Evolutionary conservation across 1,140 invertebrate species (phyloP).

Genomic region (Macrobrachium nipponense): DNA sequence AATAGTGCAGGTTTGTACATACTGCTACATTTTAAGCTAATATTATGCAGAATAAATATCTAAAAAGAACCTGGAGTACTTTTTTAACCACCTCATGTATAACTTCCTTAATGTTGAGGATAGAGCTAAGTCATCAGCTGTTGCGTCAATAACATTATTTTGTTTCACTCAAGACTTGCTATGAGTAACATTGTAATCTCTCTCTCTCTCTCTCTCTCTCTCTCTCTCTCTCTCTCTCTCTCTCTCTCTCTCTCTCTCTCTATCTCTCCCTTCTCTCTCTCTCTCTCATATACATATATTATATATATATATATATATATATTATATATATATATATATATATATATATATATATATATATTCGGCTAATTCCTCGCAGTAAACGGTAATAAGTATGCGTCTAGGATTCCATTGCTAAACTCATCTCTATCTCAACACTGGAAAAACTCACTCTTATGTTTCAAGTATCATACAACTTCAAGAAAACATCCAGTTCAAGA

Average conservation of each 20-base stretch:
- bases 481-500: background rate
- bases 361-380: background rate
- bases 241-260: conserved; percentile 15
- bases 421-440: too few relatives aligned
- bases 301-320: too few relatives aligned
- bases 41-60: conserved; percentile 44
- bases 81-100: background rate
- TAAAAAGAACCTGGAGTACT: background rate
- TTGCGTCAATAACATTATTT: too few relatives aligned
- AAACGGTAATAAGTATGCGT: background rate
- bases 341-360: too few relatives aligned
- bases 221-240: background rate
- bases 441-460: background rate
- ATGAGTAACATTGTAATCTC: background rate
- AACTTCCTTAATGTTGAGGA: background rate
- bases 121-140: too few relatives aligned
- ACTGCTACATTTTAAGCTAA: conserved; percentile 54
- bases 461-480: background rate
- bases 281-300: too few relatives aligned
- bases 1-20: conserved; percentile 57
- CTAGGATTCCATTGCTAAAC: too few relatives aligned
- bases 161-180: too few relatives aligned
- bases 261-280: too few relatives aligned
- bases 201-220: conserved; percentile 6
- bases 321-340: too few relatives aligned